Evolutionary conservation across 2,797 vertebrate genomes (phyloP), one percentile per base, ranked within the genome.

Genomic region (Poecilia velifera): DNA sequence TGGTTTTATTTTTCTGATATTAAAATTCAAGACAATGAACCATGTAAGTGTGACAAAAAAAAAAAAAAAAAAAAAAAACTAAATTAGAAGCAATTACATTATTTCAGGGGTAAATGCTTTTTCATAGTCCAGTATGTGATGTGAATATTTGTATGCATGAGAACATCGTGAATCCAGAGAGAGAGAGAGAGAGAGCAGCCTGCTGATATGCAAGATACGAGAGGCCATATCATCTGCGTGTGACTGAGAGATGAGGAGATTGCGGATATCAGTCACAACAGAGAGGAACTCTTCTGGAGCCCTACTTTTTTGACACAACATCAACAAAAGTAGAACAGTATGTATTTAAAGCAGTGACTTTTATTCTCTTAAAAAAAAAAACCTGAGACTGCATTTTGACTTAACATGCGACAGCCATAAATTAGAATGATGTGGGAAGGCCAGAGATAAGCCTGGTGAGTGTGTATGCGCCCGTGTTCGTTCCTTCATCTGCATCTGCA

Each of bases 231-330:
- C 80, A 82, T 82, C 45, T 76, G 73, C 83, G 57, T 82, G 59
- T 80, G 80, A 85, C 85, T 74, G 79, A 80, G 45, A 87, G 78
- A 80, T 80, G 71, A 73, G 82, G 75, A 86, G 76, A 89, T 88
- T 88, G 87, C 79, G 87, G 82, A 85, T 82, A 90, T 89, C 87
- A 81, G 81, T 87, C 89, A 86, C 89, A 84, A 76, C 86, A 77
- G 89, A 90, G 81, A 87, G 81, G 76, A 79, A 79, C 14, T 3
- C 89, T 82, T 80, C 59, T 84, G 41, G 76, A 70, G 71, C 73
- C 82, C 39, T 76, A 72, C 82, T 82, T 87, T 85, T 82, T 84
- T 62, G 66, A 77, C 74, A 81, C 49, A 78, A 66, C 57, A 41
- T 76, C 71, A 34, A 76, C 70, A 87, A 79, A 49, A 53, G 41